A percentile compares a stretch with the other conserved stretches of the same genome.
Evolutionary conservation across 37 sponge, comb jelly and placozoan species (phyloP).

Genomic region (Beroe forskalii): DNA sequence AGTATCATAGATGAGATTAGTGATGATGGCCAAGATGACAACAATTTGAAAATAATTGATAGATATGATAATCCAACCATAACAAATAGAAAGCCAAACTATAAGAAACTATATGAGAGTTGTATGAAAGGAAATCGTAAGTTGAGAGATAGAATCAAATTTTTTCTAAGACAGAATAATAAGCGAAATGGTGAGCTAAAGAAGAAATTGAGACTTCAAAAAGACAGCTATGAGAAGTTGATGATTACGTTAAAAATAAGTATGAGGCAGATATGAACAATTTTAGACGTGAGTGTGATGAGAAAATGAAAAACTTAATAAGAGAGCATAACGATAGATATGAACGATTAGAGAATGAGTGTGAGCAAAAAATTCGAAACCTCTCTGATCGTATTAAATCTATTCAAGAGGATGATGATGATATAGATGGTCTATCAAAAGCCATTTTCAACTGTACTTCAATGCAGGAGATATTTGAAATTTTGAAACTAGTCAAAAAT

Average conservation of each 20-base stretch:
- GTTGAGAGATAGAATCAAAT: neutral
- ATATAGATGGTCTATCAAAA: neutral
- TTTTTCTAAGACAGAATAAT: neutral
- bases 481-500: neutral
- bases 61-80: neutral
- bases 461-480: neutral
- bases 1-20: neutral
- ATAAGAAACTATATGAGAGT: neutral
- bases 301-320: neutral
- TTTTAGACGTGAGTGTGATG: neutral
- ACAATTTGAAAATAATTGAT: neutral
- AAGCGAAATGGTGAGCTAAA: neutral
- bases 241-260: neutral
- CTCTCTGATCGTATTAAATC: neutral
- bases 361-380: neutral
- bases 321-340: neutral
- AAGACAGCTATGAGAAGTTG: neutral
- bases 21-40: neutral
- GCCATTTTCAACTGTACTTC: slow-evolving; percentile 1
- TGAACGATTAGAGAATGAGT: neutral
- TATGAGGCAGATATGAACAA: neutral
- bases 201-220: neutral
- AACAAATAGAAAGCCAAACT: neutral
- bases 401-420: neutral
- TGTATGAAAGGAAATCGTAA: neutral